phyloP scores from a whole-genome alignment of 1,140 invertebrate species.

The Diabrotica virgifera region DNA sequence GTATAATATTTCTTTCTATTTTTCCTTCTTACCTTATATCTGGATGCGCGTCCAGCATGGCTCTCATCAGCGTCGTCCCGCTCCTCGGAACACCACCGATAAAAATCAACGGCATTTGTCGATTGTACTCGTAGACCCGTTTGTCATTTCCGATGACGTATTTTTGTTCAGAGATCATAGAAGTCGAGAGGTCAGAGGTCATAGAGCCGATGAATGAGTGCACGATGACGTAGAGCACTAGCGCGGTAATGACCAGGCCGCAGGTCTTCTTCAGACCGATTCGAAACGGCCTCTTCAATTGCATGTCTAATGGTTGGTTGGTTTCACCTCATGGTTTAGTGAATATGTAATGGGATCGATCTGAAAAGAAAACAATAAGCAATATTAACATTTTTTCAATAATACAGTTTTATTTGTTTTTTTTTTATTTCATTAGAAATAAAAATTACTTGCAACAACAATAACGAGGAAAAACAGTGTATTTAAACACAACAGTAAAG shows the following conservation, averaged over 20 bases:
- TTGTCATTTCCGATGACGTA: constrained; percentile 61
- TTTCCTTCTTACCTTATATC: constrained; percentile 70
- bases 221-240: constrained; percentile 26
- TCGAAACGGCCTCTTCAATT: constrained; percentile 25
- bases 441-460: no score
- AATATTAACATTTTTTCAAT: no score
- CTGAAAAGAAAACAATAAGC: background rate
- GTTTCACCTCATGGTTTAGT: constrained; percentile 22
- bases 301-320: constrained; percentile 13
- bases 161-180: constrained; percentile 50
- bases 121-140: constrained; percentile 70
- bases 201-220: constrained; percentile 18
- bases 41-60: constrained; percentile 98
- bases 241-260: constrained; percentile 18
- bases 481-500: no score
- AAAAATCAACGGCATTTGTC: constrained; percentile 91
- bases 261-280: constrained; percentile 28
- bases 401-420: no score
- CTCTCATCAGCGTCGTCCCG: constrained; percentile 95
- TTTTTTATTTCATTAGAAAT: no score
- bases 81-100: constrained; percentile 96
- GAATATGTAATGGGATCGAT: background rate
- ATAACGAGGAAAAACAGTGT: no score
- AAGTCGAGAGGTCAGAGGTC: constrained; percentile 10
- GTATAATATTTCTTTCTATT: no score